Base-by-base conservation (phyloP, 2,113 vertebrate species). In the Bubo scandiacus region DNA sequence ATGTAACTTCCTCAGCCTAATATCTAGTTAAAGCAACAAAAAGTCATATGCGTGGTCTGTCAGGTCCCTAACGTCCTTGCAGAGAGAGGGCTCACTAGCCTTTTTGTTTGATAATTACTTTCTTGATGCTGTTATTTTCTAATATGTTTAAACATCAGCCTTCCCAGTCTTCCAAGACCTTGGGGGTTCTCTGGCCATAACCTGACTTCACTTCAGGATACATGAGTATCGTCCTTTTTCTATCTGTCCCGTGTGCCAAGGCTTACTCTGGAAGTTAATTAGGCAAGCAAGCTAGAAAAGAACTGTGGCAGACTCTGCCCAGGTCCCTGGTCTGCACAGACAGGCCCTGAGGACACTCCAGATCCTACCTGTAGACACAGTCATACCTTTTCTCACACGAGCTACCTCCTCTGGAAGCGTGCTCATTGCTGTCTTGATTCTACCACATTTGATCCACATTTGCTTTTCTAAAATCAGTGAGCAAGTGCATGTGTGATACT, bases 341-440 rank as follows among this genome's bases (percentile, higher is more conserved):
- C 15, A n/a, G 63, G 11, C 38, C 38, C 55, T 7, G 32, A 54
- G 57, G 58, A 63, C 42, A 17, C 51, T 19, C 34, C 57, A 75
- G 36, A 38, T 25, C 19, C 38, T 32, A 16, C 15, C 65, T 30
- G 29, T 4, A 74, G 36, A 19, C 3, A 0, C 5, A 49, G 18
- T 29, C 19, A 11, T 20, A 49, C 26, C 11, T 71, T 22, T n/a
- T 29, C 52, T 79, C 43, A 55, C 11, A 38, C 0, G 0, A 25
- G 7, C 20, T 40, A 29, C 34, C 45, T 62, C 34, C 27, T 42
- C 63, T 7, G 7, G 49, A 83, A 67, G 38, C 10, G 38, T 70
- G 29, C 21, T 18, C 45, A 18, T 22, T 55, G 70, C 36, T 67
- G 65, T 9, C 25, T 67, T 38, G 23, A 66, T 67, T 81, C n/a